A percentile compares a stretch with the other conserved stretches of the same genome.
phyloP scores from a whole-genome alignment of 2,888 invertebrate genomes.

The Phyllotreta striolata region DNA sequence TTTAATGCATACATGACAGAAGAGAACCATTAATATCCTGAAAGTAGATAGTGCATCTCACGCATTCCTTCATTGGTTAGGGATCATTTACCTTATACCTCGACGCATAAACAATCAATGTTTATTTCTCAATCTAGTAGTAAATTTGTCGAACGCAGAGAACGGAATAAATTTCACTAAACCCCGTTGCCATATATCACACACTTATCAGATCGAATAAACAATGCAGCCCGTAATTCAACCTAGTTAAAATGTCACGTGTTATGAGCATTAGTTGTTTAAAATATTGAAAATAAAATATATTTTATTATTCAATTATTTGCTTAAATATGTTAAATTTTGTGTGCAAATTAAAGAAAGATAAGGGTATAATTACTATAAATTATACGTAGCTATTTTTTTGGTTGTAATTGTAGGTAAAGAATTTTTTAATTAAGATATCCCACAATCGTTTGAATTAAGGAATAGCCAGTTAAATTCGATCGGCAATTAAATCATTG shows the following conservation, averaged over 20 bases:
- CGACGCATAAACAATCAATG: slow-evolving; percentile 30
- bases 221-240: slow-evolving; percentile 20
- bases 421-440: too few relatives aligned
- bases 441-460: too few relatives aligned
- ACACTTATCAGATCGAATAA: slow-evolving; percentile 32
- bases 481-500: too few relatives aligned
- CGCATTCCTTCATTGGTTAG: slow-evolving; percentile 35
- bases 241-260: slow-evolving; percentile 21
- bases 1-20: slow-evolving; percentile 44
- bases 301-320: too few relatives aligned
- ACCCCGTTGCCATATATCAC: slow-evolving; percentile 24
- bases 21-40: slow-evolving; percentile 43
- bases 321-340: too few relatives aligned
- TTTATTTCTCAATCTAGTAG: slow-evolving; percentile 36
- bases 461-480: too few relatives aligned
- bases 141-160: slow-evolving; percentile 34
- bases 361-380: too few relatives aligned
- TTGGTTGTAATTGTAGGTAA: too few relatives aligned
- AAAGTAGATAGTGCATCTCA: slow-evolving; percentile 38
- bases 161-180: slow-evolving; percentile 31
- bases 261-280: slow-evolving; percentile 16
- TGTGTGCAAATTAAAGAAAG: too few relatives aligned
- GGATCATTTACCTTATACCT: slow-evolving; percentile 29
- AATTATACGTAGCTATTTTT: too few relatives aligned
- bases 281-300: too few relatives aligned